phyloP scores from a whole-genome alignment of 1,140 invertebrate species.

The Macrobrachium nipponense region DNA sequence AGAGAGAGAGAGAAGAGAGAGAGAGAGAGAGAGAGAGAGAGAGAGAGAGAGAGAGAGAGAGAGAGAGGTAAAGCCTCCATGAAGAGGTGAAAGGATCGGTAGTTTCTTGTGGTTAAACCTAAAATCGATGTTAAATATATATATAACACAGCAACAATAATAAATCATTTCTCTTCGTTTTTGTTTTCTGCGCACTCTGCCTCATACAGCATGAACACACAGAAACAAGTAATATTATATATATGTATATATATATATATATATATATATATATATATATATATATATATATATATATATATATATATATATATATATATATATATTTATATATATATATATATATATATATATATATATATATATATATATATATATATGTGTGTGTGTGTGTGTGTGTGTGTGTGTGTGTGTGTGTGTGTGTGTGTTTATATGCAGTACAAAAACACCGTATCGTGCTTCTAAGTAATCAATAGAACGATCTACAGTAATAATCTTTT shows the following conservation, averaged over 20 bases:
- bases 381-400: too few species aligned
- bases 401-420: too few species aligned
- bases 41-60: too few species aligned
- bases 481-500: too few species aligned
- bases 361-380: not conserved
- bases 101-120: not conserved
- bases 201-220: too few species aligned
- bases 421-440: too few species aligned
- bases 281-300: constrained; percentile 28
- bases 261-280: constrained; percentile 23
- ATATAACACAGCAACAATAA: not conserved
- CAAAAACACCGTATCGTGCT: too few species aligned
- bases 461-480: too few species aligned
- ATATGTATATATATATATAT: constrained; percentile 23
- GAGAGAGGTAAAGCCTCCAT: not conserved
- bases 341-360: constrained; percentile 23
- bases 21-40: too few species aligned
- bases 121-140: constrained; percentile 4
- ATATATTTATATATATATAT: constrained; percentile 26
- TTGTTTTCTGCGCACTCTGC: too few species aligned
- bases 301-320: constrained; percentile 28
- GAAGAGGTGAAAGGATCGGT: not conserved
- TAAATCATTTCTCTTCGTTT: not conserved
- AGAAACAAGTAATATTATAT: not conserved
- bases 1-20: too few species aligned